Evolutionary conservation across 2,113 vertebrate genomes (phyloP).

Genomic region (Phylloscopus whistleri): DNA sequence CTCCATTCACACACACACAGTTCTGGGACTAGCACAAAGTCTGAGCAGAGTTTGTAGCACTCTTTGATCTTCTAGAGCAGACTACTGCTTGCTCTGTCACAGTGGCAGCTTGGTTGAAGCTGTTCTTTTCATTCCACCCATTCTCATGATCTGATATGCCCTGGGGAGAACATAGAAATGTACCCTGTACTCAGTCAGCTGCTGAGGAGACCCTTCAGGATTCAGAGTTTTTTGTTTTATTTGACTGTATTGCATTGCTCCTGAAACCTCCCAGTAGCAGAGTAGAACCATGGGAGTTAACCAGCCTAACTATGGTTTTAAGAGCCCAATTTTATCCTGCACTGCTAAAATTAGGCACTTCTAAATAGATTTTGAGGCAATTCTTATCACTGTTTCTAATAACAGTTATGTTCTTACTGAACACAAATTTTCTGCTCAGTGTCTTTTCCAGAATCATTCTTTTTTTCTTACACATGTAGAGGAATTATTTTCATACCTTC

Average conservation of each 20-base stretch:
- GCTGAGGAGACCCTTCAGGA: not conserved
- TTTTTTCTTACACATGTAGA: not conserved
- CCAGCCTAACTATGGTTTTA: not conserved
- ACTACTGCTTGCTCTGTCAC: not conserved
- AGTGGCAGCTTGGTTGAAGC: not conserved
- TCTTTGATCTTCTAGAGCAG: not conserved
- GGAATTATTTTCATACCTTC: slow-evolving; percentile 33
- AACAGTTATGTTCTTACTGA: not conserved
- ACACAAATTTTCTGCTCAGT: slow-evolving; percentile 3
- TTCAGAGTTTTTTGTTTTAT: not conserved
- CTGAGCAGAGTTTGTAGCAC: not conserved
- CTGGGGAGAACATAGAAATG: not conserved
- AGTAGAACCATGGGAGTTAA: not conserved
- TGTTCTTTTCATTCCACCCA: not conserved
- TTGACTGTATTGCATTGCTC: slow-evolving; percentile 1
- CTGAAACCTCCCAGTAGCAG: not conserved
- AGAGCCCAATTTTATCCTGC: not conserved
- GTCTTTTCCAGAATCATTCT: not conserved
- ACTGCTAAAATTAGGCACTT: not conserved
- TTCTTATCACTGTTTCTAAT: not conserved
- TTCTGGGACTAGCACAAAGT: not conserved
- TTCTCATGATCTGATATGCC: not conserved
- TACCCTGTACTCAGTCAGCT: not conserved
- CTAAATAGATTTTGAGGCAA: slow-evolving; percentile 54
- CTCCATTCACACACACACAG: not conserved